phyloP scores from a whole-genome alignment of 2,113 vertebrate species.

The Pleuronectes platessa region DNA sequence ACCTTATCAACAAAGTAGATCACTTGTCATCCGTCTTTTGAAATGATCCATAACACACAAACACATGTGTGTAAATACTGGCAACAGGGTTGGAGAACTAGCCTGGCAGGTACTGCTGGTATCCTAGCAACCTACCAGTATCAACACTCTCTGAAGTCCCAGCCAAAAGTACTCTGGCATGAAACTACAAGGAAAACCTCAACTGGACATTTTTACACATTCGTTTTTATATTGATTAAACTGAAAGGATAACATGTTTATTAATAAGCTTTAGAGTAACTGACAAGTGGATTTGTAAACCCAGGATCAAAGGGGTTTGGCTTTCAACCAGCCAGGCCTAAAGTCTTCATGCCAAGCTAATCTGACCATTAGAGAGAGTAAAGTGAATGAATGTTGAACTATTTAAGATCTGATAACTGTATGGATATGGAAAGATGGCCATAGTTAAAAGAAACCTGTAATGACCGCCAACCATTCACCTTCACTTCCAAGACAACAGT shows the following conservation, averaged over 20 bases:
- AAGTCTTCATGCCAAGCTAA: not conserved
- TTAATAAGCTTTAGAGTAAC: not conserved
- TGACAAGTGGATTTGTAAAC: not conserved
- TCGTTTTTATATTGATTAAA: not conserved
- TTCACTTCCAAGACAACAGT: not conserved
- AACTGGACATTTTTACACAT: not conserved
- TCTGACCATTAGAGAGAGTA: not conserved
- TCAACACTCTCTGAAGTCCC: not conserved
- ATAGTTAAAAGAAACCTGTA: not conserved
- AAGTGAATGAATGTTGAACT: not conserved
- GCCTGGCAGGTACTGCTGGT: not conserved
- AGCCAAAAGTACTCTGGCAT: not conserved
- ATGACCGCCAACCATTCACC: not conserved
- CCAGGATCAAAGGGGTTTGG: not conserved
- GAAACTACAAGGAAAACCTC: not conserved
- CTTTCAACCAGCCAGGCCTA: not conserved
- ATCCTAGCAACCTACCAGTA: not conserved
- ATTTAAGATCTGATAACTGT: not conserved
- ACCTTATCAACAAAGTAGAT: not conserved
- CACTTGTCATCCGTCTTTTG: not conserved
- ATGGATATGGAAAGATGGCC: not conserved
- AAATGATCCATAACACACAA: not conserved
- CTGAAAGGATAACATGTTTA: not conserved
- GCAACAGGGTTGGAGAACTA: too few relatives aligned
- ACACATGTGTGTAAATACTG: not conserved